A percentile compares a stretch with the other conserved stretches of the same genome.
Evolutionary conservation across 1,140 invertebrate genomes (phyloP).

Genomic region (silkworm (Bombyx mori)): DNA sequence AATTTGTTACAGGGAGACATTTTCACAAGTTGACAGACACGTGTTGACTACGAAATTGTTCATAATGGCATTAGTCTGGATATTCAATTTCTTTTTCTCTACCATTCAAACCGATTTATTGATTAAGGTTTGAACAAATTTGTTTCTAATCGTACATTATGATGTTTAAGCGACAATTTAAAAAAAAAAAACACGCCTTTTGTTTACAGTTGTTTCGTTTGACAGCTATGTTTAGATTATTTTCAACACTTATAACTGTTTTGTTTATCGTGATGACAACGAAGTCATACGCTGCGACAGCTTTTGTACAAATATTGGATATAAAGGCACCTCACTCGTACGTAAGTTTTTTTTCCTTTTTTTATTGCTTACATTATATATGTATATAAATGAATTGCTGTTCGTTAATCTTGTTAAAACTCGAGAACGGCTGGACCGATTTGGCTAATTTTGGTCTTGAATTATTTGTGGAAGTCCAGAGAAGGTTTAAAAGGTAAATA

Average conservation of each 20-base stretch:
- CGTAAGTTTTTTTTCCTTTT: background rate
- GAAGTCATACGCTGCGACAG: constrained; percentile 9
- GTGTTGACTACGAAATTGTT: constrained; percentile 35
- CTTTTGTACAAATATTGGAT: constrained; percentile 22
- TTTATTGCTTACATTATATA: background rate
- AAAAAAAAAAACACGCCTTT: constrained; percentile 8
- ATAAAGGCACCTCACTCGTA: constrained; percentile 10
- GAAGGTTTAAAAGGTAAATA: no score
- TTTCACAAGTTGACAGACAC: constrained; percentile 22
- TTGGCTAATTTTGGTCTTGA: no score
- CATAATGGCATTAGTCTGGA: constrained; percentile 35
- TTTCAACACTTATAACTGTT: constrained; percentile 29
- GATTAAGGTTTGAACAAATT: constrained; percentile 27
- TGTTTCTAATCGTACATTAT: background rate
- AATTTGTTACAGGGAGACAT: constrained; percentile 29
- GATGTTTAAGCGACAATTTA: background rate
- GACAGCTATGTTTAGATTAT: constrained; percentile 25
- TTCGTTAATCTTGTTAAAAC: no score
- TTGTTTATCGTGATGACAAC: constrained; percentile 26
- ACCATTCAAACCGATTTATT: constrained; percentile 32
- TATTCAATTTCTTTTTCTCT: constrained; percentile 40
- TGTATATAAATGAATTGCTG: background rate
- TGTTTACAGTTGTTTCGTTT: constrained; percentile 38
- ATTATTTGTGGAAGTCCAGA: no score
- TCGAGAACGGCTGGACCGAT: no score